Conservation (phyloP, 2,113 vertebrate genomes). For the Chauna torquata region DNA sequence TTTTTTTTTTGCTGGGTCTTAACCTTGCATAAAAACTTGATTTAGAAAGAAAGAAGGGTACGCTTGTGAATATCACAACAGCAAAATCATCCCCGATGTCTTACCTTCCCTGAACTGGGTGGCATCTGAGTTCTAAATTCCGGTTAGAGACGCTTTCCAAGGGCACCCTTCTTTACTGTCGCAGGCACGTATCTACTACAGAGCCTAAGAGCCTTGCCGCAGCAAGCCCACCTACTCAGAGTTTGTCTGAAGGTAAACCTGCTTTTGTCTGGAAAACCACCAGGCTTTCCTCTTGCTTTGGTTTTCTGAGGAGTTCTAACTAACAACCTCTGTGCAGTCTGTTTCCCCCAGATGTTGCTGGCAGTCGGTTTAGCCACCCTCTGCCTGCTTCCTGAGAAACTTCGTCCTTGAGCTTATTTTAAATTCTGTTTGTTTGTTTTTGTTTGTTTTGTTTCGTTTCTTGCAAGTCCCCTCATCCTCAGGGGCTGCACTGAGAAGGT, state of each 20-base stretch:
- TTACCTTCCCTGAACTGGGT: not conserved
- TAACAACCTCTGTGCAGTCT: not conserved
- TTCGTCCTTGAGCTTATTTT: not conserved
- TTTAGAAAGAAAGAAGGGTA: not conserved
- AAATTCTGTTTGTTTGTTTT: not conserved
- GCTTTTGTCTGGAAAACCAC: not conserved
- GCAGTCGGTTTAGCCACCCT: not conserved
- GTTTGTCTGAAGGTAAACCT: not conserved
- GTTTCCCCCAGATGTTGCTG: not conserved
- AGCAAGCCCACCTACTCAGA: not conserved
- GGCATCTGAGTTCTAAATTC: not conserved
- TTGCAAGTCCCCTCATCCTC: fast-evolving
- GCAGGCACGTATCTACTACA: fast-evolving
- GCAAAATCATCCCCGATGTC: not conserved
- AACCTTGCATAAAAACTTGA: not conserved
- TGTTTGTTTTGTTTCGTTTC: not conserved
- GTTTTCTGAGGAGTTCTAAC: not conserved
- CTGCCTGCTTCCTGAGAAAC: not conserved
- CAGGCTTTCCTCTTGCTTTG: not conserved
- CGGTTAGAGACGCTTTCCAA: not conserved
- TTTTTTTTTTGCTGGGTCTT: not conserved
- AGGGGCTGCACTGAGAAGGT: not conserved
- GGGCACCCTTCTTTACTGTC: not conserved
- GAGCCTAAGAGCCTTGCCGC: not conserved
- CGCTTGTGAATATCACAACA: not conserved